Evolutionary conservation across 2,797 vertebrate species (phyloP), one percentile per base, ranked within the genome.

Genomic region (Thunnus albacares): DNA sequence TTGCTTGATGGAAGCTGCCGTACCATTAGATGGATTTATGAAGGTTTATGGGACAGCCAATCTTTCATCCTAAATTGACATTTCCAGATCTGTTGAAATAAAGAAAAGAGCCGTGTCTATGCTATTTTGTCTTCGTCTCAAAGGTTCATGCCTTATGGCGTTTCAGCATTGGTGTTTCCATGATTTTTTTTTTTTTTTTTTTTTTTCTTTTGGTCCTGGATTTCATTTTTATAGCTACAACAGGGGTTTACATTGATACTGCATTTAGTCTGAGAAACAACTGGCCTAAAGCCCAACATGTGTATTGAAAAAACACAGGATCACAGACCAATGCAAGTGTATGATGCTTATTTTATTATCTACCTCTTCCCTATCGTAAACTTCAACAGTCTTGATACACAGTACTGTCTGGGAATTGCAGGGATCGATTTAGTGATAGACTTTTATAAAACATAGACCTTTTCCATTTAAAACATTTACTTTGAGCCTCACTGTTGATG

Each of bases 111-210:
- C 75, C 60, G 77, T 70, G 69, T 87, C 73, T 90, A 83, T 92
- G 84, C 84, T 83, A 89, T 90, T 91, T 81, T 94, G 90, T 95
- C 90, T 90, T 94, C 94, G 90, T 94, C 85, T 91, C 86, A 84
- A 84, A 89, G 64, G 83, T 94, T 91, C 88, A 79, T 91, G n/a
- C 53, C 41, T 51, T 18, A 8, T 78, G 41, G 41, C 75, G 62
- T 83, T 78, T 61, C 61, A 65, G 15, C 6, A 17, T 26, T 55
- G 17, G 12, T 55, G 26, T 63, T 67, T 78, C 59, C 5, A 53
- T 41, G 59, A 63, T 74, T 22, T 22, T 22, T 22, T 22, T 22
- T 22, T 22, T 22, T 22, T 1, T 22, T 22, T 22, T 22, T 22
- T 22, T 24, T 24, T 24, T 24, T 24, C 24, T 24, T 86, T 80